Base-by-base conservation (phyloP, 1,140 invertebrate species). In the Drosophila grimshawi region DNA sequence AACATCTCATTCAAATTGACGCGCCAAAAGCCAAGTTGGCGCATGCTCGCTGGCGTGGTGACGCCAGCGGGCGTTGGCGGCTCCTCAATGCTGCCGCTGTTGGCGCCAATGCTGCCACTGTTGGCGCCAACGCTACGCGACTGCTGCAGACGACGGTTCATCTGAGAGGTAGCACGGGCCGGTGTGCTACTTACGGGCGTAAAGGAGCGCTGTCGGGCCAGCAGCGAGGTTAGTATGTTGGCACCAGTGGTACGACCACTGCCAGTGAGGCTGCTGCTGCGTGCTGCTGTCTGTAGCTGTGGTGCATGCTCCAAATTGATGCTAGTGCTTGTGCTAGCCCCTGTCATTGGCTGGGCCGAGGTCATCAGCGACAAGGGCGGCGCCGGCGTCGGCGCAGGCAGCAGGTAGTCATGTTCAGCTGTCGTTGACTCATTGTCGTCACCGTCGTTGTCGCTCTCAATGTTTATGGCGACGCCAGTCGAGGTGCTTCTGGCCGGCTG, bases 401-500 rank as follows among this genome's bases (percentile, higher is more conserved):
- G 75, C 48, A 89, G 41, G 46, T 57, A 85, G 53, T 85, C 85
- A 39, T 89, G 51, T 37, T 89, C 83, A 39, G 83, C 85, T n/a
- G 81, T 80, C 0, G 86, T 89, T 76, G 85, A 89, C 49, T 90
- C 78, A 89, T 89, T 89, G 67, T 89, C 78, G 29, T 88, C 73
- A 33, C 51, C 35, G 10, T 71, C 61, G 10, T 32, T 33, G 32
- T 76, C 85, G 39, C 86, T 90, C n/a, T 89, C 85, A 39, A 89
- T 89, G 63, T 45, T 65, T 45, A 88, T 88, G 46, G 77, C 57
- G n/a, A 89, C 70, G 27, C 65, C 76, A 0, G 67, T 11, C 39
- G 39, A 7, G 4, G 52, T 53, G 43, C 27, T 48, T 35, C 32
- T 64, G 33, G 39, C 65, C 5, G 51, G 10, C 57, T n/a, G 41